Evolutionary conservation across 2,888 invertebrate genomes (phyloP), one percentile per base, ranked within the genome.

Genomic region (Bombylius major): DNA sequence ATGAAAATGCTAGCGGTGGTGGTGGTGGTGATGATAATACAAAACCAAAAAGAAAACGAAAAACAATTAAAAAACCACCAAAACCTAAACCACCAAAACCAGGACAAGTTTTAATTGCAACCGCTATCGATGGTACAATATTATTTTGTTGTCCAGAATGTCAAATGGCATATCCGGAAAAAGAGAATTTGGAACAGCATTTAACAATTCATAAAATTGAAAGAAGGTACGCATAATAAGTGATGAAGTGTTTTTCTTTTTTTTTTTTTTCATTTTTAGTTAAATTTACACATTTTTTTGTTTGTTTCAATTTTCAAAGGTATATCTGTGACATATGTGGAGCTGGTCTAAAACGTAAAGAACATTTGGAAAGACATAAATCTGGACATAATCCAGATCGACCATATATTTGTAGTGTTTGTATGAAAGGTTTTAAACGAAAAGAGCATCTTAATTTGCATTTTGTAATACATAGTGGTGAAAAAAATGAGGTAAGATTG

Each of bases 401-500:
- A 66, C 88, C 88, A 46, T 87, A 84, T 69, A 84, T 86, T 47
- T 88, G 88, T 74, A 81, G 82, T 51, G 82, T 87, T 47, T 88
- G 88, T 67, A 79, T 82, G 73, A 88, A 88, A 72, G 85, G 83
- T 6, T 88, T 88, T 75, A 88, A 89, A 70, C 79, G 89, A 57
- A 84, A 87, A 70, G 89, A 89, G 68, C 89, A 89, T 65, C 79
- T 89, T 65, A 88, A 87, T 71, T 78, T 89, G 61, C 89, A 89
- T 74, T 84, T 84, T 64, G 87, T 89, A 64, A 89, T 89, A 69
- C 89, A 89, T 75, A 87, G 87, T 55, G 89, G 89, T 44, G 84
- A 87, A 70, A 89, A 89, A 75, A 87, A 86, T 6, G 87, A 89
- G 70, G 82, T 86, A 54, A 57, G 36, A 11, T 11, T 3, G 23